Base-by-base conservation (phyloP, 2,888 invertebrate species). In the Hypomecis punctinalis region DNA sequence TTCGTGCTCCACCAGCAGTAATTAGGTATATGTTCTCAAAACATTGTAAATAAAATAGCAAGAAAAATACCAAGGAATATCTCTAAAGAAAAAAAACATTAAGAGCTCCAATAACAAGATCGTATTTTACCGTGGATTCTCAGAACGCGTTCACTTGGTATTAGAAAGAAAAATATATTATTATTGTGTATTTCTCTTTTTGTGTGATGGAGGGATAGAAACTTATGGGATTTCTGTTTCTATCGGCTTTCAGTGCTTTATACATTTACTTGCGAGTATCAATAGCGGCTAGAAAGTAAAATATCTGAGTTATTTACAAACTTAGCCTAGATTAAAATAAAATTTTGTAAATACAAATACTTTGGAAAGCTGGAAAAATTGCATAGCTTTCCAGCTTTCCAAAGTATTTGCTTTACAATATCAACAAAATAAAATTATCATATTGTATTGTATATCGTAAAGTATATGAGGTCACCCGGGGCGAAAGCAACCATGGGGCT, bases 121-220 rank as follows among this genome's bases (percentile, higher is more conserved):
- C 49, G 23, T 51, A 59, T 51, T 59, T 59, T 39, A 56, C 33
- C 35, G 42, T 42, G 46, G 35, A 51, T 52, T 61, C 11, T 11
- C 5, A 10, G 42, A 59, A 42, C 58, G 37, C 11, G 10, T 13
- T 57, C 6, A 5, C 11, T 58, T 35, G 2, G 49, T 58, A 43
- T 43, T 43, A 51, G 43, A 42, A 58, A 53, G 40, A 53, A 53
- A 53, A 58, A 51, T 36, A 51, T n/a, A 35, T 58, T 51, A 51
- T 58, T 43, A 43, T 42, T 53, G 40, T 51, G 51, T 58, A 58
- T 58, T 54, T 11, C 47, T 40, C 11, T 58, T 51, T 43, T 43
- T 8, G 9, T 23, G 51, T 51, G 13, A 43, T 43, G 37, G 33
- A 9, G 11, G 33, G 35, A 57, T 2, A 11, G 35, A 33, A 42